These are phyloP conservation scores for Campoletis sonorensis DNA, from an alignment of 1,140 invertebrate species.

Conservation along the genomic window DNA sequence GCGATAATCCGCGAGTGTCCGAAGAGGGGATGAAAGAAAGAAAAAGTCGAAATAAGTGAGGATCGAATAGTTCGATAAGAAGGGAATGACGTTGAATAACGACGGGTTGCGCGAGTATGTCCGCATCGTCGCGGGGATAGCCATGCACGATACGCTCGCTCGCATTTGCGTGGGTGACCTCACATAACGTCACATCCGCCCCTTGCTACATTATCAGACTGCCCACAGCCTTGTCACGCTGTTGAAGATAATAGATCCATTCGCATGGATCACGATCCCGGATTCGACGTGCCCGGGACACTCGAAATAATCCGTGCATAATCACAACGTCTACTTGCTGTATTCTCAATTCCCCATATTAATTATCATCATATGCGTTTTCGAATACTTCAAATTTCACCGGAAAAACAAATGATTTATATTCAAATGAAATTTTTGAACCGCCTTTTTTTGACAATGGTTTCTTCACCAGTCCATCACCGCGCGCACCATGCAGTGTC, in stretches of 20 bases:
- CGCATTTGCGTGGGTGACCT: constrained; percentile 73
- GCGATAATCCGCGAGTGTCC: not conserved
- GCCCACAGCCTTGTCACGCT: constrained; percentile 74
- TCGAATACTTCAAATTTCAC: too few relatives aligned
- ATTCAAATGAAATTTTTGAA: too few relatives aligned
- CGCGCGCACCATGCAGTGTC: too few relatives aligned
- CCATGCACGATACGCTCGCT: constrained; percentile 40
- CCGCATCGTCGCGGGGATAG: constrained; percentile 13
- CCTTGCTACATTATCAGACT: constrained; percentile 72
- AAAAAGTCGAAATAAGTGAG: not conserved
- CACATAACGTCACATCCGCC: constrained; percentile 76
- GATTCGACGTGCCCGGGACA: constrained; percentile 70
- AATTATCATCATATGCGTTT: too few relatives aligned
- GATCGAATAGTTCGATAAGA: constrained; percentile 14
- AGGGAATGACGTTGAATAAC: constrained; percentile 27
- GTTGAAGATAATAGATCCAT: constrained; percentile 75
- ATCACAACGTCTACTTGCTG: constrained; percentile 48
- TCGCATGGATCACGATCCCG: constrained; percentile 72
- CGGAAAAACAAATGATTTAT: too few relatives aligned
- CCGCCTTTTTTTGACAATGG: too few relatives aligned
- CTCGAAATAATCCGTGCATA: constrained; percentile 72
- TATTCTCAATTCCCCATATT: too few relatives aligned
- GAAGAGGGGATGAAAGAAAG: not conserved
- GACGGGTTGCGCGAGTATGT: constrained; percentile 17
- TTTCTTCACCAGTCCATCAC: too few relatives aligned